phyloP scores from a whole-genome alignment of 2,113 vertebrate species.

The Callospermophilus lateralis region DNA sequence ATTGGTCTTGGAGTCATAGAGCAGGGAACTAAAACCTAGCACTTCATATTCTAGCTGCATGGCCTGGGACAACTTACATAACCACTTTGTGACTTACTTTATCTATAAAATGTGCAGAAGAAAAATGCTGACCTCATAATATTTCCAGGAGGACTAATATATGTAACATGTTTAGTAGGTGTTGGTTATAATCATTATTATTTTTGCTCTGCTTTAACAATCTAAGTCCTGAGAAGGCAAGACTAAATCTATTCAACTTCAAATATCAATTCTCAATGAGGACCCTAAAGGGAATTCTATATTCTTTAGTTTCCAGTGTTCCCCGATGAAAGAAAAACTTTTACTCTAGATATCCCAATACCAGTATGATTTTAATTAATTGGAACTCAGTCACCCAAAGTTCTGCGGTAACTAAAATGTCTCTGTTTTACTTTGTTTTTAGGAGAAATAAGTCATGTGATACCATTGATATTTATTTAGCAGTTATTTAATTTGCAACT shows the following conservation, averaged over 20 bases:
- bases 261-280: neutral
- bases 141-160: neutral
- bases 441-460: neutral
- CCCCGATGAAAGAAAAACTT: neutral
- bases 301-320: neutral
- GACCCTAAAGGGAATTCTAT: neutral
- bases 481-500: neutral
- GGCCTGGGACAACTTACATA: neutral
- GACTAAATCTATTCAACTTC: neutral
- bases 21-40: neutral
- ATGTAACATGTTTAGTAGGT: neutral
- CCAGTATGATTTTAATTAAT: neutral
- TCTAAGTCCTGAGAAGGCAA: neutral
- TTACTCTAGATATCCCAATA: neutral
- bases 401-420: neutral
- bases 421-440: neutral
- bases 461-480: neutral
- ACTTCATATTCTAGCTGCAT: neutral
- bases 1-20: neutral
- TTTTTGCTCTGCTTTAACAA: neutral
- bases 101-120: neutral
- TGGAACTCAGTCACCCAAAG: neutral
- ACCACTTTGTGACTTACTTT: neutral
- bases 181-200: neutral
- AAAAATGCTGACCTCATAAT: neutral